phyloP scores from a whole-genome alignment of 2,797 vertebrate genomes.

The Pangasius sanitwongsei region DNA sequence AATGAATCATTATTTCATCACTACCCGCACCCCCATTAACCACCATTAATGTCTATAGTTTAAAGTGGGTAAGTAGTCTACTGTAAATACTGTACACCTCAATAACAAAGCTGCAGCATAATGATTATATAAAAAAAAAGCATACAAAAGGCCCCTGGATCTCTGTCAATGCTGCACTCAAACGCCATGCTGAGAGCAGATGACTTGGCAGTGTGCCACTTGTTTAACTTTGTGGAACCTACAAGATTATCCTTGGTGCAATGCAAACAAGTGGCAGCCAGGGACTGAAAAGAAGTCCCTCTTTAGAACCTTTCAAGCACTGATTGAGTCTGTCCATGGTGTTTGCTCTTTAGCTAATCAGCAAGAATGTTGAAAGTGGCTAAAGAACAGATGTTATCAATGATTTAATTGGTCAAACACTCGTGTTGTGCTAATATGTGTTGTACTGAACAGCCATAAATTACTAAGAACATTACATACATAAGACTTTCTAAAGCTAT shows the following conservation, averaged over 20 bases:
- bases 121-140: conserved; percentile 32
- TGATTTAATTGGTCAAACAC: conserved; percentile 32
- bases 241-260: conserved; percentile 73
- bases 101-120: conserved; percentile 24
- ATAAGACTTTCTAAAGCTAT: background rate
- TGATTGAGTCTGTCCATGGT: conserved; percentile 57
- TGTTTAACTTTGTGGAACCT: conserved; percentile 77
- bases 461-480: background rate
- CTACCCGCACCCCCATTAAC: background rate
- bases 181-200: conserved; percentile 66
- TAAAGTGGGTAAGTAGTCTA: background rate
- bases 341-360: conserved; percentile 54
- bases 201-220: conserved; percentile 72
- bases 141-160: conserved; percentile 54
- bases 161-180: conserved; percentile 69
- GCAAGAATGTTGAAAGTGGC: conserved; percentile 38
- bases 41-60: background rate
- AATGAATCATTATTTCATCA: conserved; percentile 17
- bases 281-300: conserved; percentile 52
- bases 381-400: conserved; percentile 40
- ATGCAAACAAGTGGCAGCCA: conserved; percentile 69
- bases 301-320: conserved; percentile 49
- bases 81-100: conserved; percentile 11
- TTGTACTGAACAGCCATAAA: background rate
- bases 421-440: background rate